Conservation (phyloP, 2,113 vertebrate species). For the Sebastes fasciatus region DNA sequence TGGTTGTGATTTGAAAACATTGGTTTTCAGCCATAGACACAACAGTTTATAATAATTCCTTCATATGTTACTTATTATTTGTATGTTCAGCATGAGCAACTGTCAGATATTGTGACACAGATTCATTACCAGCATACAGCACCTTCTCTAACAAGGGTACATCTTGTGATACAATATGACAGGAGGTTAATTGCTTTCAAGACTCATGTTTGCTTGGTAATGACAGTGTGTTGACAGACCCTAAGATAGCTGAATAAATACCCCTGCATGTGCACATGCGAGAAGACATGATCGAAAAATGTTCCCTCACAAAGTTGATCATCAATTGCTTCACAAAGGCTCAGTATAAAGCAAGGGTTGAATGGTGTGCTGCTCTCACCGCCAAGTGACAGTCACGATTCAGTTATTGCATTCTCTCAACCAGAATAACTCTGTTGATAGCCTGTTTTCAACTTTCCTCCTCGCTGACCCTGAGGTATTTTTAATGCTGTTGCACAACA, state of each 20-base stretch:
- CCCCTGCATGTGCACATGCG: not conserved
- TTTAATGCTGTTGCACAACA: constrained; percentile 79
- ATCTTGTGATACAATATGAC: not conserved
- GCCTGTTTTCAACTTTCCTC: constrained; percentile 68
- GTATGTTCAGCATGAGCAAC: not conserved
- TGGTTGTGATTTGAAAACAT: not conserved
- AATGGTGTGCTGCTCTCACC: constrained; percentile 18
- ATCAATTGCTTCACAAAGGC: not conserved
- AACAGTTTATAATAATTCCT: not conserved
- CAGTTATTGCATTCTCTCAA: constrained; percentile 18
- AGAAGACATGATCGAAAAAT: constrained; percentile 1
- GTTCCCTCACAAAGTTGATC: not conserved
- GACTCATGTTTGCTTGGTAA: constrained; percentile 2
- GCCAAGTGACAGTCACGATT: constrained; percentile 43
- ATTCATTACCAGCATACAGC: constrained; percentile 1
- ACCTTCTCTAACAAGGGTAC: not conserved
- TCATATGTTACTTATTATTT: not conserved
- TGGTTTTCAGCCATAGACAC: not conserved
- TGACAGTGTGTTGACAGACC: not conserved
- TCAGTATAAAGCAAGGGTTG: not conserved
- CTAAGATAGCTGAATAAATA: not conserved
- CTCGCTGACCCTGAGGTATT: constrained; percentile 72
- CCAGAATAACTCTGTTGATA: constrained; percentile 58
- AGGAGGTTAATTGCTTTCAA: constrained; percentile 29
- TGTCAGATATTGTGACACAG: not conserved